These are phyloP conservation scores for Dendroctonus valens DNA, from an alignment of 1,140 invertebrate genomes.

Conservation along the genomic window DNA sequence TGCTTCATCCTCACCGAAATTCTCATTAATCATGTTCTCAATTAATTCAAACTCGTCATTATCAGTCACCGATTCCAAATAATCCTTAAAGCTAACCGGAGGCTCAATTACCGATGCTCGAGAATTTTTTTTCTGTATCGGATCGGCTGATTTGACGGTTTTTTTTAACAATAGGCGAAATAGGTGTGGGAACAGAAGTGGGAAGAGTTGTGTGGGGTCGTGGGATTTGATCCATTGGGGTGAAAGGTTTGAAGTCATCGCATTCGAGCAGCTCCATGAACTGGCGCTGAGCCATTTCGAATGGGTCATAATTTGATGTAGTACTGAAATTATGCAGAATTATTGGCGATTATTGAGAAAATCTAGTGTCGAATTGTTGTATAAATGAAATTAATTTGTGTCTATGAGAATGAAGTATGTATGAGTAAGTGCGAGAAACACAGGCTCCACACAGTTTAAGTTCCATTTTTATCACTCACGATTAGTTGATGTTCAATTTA, in stretches of 20 bases:
- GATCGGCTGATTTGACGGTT: constrained; percentile 31
- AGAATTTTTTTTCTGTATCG: constrained; percentile 35
- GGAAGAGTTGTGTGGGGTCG: constrained; percentile 28
- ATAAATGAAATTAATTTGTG: too few relatives aligned
- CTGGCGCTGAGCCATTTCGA: constrained; percentile 66
- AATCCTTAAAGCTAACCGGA: constrained; percentile 51
- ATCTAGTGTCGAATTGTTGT: too few relatives aligned
- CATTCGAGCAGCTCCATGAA: constrained; percentile 63
- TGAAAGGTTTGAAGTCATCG: constrained; percentile 43
- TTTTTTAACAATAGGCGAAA: constrained; percentile 34
- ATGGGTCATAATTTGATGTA: constrained; percentile 61
- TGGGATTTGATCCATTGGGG: constrained; percentile 9
- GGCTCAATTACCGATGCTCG: constrained; percentile 52
- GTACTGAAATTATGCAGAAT: constrained; percentile 24
- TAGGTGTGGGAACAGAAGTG: constrained; percentile 26
- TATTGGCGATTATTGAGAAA: too few relatives aligned
- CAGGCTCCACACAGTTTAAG: too few relatives aligned
- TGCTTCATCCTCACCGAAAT: constrained; percentile 28
- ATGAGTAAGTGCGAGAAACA: too few relatives aligned
- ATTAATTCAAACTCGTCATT: constrained; percentile 47
- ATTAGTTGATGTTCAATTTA: too few relatives aligned
- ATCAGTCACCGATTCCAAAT: constrained; percentile 30
- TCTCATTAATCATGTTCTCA: constrained; percentile 46
- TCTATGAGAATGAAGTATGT: too few relatives aligned
- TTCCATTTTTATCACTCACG: too few relatives aligned